Conservation (phyloP, 53 echinoderm and acorn worm genomes). For the Mesocentrotus franciscanus region DNA sequence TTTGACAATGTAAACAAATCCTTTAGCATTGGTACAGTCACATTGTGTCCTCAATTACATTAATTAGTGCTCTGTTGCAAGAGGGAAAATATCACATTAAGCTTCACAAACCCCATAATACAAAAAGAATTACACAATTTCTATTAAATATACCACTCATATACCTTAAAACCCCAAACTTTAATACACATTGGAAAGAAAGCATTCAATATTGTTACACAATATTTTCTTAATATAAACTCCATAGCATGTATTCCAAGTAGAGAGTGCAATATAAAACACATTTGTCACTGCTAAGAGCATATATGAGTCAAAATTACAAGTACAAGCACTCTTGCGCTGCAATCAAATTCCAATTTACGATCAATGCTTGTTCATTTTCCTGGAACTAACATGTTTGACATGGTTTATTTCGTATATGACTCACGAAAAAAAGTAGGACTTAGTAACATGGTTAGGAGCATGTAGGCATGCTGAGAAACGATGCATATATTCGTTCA, state of each 20-base stretch:
- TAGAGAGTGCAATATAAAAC: conserved; percentile 24
- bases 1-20: too few relatives aligned
- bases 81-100: too few relatives aligned
- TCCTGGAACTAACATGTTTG: conserved; percentile 11
- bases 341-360: conserved; percentile 43
- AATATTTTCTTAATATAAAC: neutral
- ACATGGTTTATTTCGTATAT: conserved; percentile 5
- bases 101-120: too few relatives aligned
- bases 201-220: neutral
- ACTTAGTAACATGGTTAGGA: neutral
- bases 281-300: conserved; percentile 5
- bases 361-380: conserved; percentile 35
- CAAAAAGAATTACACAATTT: too few relatives aligned
- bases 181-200: neutral
- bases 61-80: too few relatives aligned
- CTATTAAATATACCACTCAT: too few relatives aligned
- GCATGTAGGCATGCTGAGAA: neutral
- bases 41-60: too few relatives aligned
- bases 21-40: too few relatives aligned
- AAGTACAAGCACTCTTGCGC: conserved; percentile 4
- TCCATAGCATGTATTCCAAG: neutral
- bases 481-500: neutral
- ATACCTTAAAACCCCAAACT: neutral
- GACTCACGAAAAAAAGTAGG: neutral
- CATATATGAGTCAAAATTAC: conserved; percentile 39